phyloP scores from a whole-genome alignment of 1,140 invertebrate genomes.

The Cydia fagiglandana region DNA sequence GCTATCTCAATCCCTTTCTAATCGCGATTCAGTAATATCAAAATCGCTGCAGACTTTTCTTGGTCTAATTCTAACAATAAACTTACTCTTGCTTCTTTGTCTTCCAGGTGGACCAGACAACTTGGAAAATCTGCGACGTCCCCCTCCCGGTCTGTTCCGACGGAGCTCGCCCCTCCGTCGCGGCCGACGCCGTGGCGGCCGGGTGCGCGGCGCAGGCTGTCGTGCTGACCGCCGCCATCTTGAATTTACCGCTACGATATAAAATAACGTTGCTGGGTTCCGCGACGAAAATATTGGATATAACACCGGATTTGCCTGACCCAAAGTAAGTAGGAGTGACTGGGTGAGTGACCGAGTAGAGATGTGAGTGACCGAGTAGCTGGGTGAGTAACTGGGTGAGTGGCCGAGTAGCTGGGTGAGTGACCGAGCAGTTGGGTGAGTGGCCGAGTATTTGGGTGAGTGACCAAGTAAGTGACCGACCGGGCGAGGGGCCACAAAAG shows the following conservation, averaged over 20 bases:
- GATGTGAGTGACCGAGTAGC: background rate
- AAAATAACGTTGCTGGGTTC: constrained; percentile 65
- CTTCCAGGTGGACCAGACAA: constrained; percentile 52
- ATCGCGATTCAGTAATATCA: no score
- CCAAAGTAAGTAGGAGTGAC: constrained; percentile 56
- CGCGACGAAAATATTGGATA: constrained; percentile 68
- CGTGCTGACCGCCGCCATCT: constrained; percentile 54
- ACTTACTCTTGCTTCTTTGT: background rate
- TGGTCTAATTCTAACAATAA: background rate
- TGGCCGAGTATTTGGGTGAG: no score
- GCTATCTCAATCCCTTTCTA: no score
- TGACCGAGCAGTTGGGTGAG: no score
- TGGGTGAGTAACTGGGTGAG: no score
- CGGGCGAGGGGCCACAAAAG: no score
- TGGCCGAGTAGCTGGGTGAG: background rate
- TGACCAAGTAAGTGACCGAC: no score
- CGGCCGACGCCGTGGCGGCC: constrained; percentile 61
- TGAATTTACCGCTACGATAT: constrained; percentile 68
- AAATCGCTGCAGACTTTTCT: no score
- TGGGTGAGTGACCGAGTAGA: no score
- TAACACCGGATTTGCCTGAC: constrained; percentile 62
- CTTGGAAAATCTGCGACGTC: constrained; percentile 63
- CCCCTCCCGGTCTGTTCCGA: constrained; percentile 67
- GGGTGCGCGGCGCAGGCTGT: constrained; percentile 66
- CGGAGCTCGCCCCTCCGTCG: constrained; percentile 49